Evolutionary conservation across 2,888 invertebrate species (phyloP), one percentile per base, ranked within the genome.

Genomic region (Lithophane ornitopus): DNA sequence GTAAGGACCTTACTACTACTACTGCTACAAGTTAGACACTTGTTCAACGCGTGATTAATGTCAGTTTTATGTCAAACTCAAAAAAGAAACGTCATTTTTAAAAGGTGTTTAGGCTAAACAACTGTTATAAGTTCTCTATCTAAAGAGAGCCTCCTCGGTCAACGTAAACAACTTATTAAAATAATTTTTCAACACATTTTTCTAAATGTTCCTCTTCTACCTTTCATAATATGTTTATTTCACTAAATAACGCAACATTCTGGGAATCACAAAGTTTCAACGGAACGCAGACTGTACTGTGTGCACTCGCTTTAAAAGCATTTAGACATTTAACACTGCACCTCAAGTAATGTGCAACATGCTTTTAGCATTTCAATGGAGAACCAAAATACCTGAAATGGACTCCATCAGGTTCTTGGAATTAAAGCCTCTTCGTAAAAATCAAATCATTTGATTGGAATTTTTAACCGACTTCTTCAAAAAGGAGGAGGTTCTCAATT

Each of bases 221-320:
- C 16, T 39, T 72, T 49, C 16, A 41, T 62, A 9, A 8, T 16
- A 34, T 28, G 22, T 26, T 41, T 9, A 74, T 74, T 78, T 67
- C 65, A 34, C 26, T 44, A 34, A 72, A 78, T 56, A 78, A 52
- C 44, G 3, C n/a, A 63, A 58, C 34, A 46, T 59, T 73, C 26
- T 41, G 41, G 8, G 41, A 65, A 59, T 49, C 28, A 8, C 34
- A 19, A 41, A 59, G 67, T 70, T 74, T 68, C 68, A 74, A 61
- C 14, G 12, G 71, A 76, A 65, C 54, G 52, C 59, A 54, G 46
- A 63, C 34, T 52, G 16, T 4, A n/a, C 61, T 9, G 9, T 12
- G 26, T 67, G 72, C 63, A 67, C 61, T 68, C 28, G 49, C 82
- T 78, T 44, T 86, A 82, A 86, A 80, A 86, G 86, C 86, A 86